A percentile compares a stretch with the other conserved stretches of the same genome.
These are phyloP conservation scores for Drosophila cardini DNA, from an alignment of 1,140 invertebrate species.

Conservation along the genomic window DNA sequence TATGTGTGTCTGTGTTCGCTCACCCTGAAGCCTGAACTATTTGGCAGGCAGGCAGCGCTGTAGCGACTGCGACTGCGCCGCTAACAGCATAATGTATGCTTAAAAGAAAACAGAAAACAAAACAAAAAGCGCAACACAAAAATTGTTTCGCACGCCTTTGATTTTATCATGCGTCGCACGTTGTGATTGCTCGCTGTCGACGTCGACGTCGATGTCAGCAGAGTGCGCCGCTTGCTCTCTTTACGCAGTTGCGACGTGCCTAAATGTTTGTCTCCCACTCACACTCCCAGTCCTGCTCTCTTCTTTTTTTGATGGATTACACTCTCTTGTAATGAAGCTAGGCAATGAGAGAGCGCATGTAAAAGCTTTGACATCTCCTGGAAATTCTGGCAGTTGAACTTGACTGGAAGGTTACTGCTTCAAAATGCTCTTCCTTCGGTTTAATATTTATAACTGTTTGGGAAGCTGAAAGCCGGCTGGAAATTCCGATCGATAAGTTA, in stretches of 20 bases:
- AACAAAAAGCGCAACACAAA: slow-evolving; percentile 14
- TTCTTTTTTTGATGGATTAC: not conserved
- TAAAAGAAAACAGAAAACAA: slow-evolving; percentile 1
- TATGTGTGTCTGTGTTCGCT: slow-evolving; percentile 12
- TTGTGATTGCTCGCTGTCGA: slow-evolving; percentile 42
- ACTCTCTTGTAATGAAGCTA: not conserved
- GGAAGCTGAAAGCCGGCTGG: no score
- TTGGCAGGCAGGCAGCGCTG: slow-evolving; percentile 40
- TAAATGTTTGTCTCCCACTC: slow-evolving; percentile 36
- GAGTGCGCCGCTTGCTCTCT: slow-evolving; percentile 55
- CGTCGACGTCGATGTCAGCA: slow-evolving; percentile 21
- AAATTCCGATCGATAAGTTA: no score
- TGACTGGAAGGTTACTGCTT: not conserved
- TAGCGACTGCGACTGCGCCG: slow-evolving; percentile 14
- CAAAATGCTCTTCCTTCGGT: not conserved
- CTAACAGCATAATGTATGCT: slow-evolving; percentile 52
- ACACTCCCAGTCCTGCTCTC: not conserved
- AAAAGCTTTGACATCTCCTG: not conserved
- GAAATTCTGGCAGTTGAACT: not conserved
- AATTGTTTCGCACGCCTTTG: slow-evolving; percentile 77
- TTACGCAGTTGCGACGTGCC: slow-evolving; percentile 52
- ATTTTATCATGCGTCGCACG: slow-evolving; percentile 75
- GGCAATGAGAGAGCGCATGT: not conserved
- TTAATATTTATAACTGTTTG: not conserved
- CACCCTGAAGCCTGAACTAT: slow-evolving; percentile 23